A percentile compares a stretch with the other conserved stretches of the same genome.
Evolutionary conservation across 2,888 invertebrate species (phyloP).

Genomic region (Scaptomyza polygonia): DNA sequence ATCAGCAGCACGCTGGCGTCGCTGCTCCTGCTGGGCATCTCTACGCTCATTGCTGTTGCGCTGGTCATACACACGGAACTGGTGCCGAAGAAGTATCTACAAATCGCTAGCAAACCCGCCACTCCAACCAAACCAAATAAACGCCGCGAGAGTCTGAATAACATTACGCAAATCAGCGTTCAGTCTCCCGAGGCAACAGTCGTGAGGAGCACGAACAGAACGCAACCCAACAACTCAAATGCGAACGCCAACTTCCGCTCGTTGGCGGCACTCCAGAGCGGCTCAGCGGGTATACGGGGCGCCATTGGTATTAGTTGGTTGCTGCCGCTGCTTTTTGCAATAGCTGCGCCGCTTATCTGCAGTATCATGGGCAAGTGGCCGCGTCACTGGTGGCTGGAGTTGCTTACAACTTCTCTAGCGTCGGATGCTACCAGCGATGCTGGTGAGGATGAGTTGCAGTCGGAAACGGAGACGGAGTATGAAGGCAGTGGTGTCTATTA

Average conservation of each 20-base stretch:
- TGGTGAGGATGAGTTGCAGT: conserved; percentile 15
- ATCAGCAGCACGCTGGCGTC: conserved; percentile 87
- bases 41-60: conserved; percentile 86
- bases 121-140: conserved; percentile 57
- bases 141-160: conserved; percentile 67
- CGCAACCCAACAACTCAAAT: conserved; percentile 2
- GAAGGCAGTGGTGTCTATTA: conserved; percentile 55
- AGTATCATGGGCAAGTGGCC: conserved; percentile 84
- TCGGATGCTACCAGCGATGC: conserved; percentile 55
- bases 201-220: conserved; percentile 5
- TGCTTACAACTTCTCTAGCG: conserved; percentile 59
- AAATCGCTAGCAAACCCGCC: conserved; percentile 60
- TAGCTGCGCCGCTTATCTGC: conserved; percentile 84
- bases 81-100: conserved; percentile 82
- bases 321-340: conserved; percentile 83
- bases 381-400: conserved; percentile 88
- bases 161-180: conserved; percentile 73
- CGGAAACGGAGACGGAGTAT: conserved; percentile 36
- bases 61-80: conserved; percentile 84
- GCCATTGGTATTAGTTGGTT: conserved; percentile 84
- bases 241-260: neutral
- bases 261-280: conserved; percentile 23
- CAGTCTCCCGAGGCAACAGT: conserved; percentile 51
- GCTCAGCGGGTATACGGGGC: conserved; percentile 81
- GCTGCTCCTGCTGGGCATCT: conserved; percentile 87